These are phyloP conservation scores for Semnornis frantzii DNA, from an alignment of 2,113 vertebrate genomes.

Conservation along the genomic window DNA sequence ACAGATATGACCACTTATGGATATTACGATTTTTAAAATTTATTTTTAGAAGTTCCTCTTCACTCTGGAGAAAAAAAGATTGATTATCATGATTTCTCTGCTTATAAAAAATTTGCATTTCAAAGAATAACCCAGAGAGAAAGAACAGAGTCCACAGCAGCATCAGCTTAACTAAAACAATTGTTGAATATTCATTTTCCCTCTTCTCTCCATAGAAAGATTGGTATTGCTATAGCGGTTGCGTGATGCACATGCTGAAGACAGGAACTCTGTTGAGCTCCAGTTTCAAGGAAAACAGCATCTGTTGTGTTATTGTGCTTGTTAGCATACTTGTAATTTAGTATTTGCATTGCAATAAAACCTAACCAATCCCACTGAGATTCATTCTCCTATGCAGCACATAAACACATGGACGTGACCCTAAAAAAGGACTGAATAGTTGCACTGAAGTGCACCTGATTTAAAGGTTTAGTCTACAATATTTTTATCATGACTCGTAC, in stretches of 20 bases:
- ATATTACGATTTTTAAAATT: neutral
- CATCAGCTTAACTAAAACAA: neutral
- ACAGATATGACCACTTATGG: neutral
- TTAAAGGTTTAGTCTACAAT: neutral
- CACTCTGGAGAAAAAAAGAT: neutral
- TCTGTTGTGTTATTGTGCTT: neutral
- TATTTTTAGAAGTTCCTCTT: neutral
- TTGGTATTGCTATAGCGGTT: neutral
- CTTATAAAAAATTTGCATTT: conserved; percentile 21
- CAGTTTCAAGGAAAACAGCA: neutral
- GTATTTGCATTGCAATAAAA: neutral
- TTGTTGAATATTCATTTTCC: conserved; percentile 36
- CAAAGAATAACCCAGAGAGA: neutral
- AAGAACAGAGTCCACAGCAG: neutral
- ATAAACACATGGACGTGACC: neutral
- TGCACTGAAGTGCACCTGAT: neutral
- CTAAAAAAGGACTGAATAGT: neutral
- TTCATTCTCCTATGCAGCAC: neutral
- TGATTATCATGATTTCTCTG: neutral
- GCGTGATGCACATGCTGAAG: neutral
- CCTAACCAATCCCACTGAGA: neutral
- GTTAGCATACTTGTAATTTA: neutral
- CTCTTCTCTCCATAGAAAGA: neutral
- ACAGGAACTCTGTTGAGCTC: neutral
- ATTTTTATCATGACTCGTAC: neutral